A percentile compares a stretch with the other conserved stretches of the same genome.
Conservation (phyloP, 2,113 vertebrate species). For the Athene cunicularia region DNA sequence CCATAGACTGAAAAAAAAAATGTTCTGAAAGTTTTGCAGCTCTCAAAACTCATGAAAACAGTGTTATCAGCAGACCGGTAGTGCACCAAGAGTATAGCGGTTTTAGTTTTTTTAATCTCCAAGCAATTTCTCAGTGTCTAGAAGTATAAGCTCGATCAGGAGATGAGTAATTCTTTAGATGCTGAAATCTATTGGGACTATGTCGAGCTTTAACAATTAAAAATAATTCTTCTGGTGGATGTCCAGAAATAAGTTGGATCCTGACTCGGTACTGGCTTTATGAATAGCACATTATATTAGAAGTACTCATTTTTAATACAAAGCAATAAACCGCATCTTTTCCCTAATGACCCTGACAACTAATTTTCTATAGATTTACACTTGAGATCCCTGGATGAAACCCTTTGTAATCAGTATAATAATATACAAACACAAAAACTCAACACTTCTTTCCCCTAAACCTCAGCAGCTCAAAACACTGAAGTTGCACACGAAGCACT, state of each 20-base stretch:
- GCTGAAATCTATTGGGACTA: conserved; percentile 33
- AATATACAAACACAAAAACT: conserved; percentile 22
- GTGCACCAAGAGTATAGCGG: neutral
- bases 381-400: conserved; percentile 8
- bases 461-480: neutral
- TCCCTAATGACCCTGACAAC: conserved; percentile 30
- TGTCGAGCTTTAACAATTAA: conserved; percentile 48
- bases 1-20: neutral
- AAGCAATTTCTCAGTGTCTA: conserved; percentile 31
- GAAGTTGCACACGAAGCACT: neutral
- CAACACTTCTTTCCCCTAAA: neutral
- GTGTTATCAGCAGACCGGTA: neutral
- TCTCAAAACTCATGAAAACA: conserved; percentile 21
- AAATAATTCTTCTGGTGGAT: conserved; percentile 48
- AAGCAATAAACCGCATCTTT: conserved; percentile 47
- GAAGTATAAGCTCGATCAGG: conserved; percentile 2
- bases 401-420: neutral
- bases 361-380: conserved; percentile 58
- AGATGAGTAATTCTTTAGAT: conserved; percentile 55
- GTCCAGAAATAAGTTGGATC: conserved; percentile 20
- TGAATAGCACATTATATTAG: conserved; percentile 31
- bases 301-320: conserved; percentile 40
- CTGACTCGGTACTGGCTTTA: conserved; percentile 30
- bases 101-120: neutral
- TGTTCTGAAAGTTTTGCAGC: neutral